Percentiles rank a stretch among this genome's conserved stretches.
Evolutionary conservation across 2,113 vertebrate genomes (phyloP).

Genomic region (Pygoscelis antarcticus): DNA sequence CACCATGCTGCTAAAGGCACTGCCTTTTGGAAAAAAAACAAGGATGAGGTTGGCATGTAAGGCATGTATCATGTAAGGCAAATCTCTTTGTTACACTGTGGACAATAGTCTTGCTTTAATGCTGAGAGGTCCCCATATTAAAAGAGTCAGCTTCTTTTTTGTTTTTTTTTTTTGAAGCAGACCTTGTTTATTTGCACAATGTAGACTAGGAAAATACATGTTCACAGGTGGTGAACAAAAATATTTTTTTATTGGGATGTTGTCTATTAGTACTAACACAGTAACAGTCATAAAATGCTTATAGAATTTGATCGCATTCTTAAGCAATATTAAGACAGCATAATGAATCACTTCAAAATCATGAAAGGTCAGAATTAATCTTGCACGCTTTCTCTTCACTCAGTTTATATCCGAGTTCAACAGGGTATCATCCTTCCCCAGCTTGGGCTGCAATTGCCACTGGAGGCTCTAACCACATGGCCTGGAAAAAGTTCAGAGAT

Average conservation of each 20-base stretch:
- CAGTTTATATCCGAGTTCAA: background rate
- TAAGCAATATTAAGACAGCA: background rate
- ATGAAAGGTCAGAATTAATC: background rate
- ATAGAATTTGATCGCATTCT: background rate
- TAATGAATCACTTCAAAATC: background rate
- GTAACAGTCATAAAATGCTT: background rate
- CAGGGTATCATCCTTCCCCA: background rate
- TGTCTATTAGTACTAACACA: background rate
- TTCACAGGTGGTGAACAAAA: background rate
- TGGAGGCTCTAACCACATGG: background rate
- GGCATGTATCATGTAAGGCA: background rate
- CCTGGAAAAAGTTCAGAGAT: background rate
- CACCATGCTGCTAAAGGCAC: rapidly evolving
- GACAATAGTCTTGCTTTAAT: background rate
- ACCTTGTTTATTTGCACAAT: background rate
- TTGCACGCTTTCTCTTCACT: background rate
- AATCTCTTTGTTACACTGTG: background rate
- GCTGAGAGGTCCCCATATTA: background rate
- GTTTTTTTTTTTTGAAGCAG: background rate
- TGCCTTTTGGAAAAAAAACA: background rate
- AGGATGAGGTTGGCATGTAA: background rate
- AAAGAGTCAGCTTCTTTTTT: background rate
- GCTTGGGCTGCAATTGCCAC: background rate
- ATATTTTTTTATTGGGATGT: background rate
- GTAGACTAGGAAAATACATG: background rate